Percentiles rank a stretch among this genome's conserved stretches.
phyloP scores from a whole-genome alignment of 2,113 vertebrate species.

The Pelusios castaneus region DNA sequence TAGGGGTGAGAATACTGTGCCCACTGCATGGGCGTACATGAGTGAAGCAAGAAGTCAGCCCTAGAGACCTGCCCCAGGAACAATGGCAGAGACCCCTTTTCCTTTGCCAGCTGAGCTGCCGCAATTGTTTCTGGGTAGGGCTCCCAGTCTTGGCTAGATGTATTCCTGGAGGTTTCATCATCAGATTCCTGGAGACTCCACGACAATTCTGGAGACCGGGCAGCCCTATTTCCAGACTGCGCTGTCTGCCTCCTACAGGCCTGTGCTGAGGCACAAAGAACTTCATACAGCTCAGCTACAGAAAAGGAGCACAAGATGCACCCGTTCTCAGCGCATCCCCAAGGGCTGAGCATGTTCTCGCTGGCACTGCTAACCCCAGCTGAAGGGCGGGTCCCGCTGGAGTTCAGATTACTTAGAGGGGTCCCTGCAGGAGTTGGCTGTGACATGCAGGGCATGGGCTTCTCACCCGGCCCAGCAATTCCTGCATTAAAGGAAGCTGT shows the following conservation, averaged over 20 bases:
- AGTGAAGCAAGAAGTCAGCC: background rate
- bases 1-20: background rate
- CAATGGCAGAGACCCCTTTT: background rate
- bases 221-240: background rate
- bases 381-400: background rate
- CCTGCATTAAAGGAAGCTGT: background rate
- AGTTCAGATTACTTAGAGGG: background rate
- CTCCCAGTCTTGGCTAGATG: background rate
- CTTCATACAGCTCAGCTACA: background rate
- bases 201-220: background rate
- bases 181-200: too few species aligned
- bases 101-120: background rate
- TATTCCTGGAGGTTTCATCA: background rate
- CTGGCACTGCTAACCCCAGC: too few species aligned
- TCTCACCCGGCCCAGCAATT: background rate
- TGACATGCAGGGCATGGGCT: background rate
- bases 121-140: background rate
- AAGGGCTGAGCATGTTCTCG: background rate
- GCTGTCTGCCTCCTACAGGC: background rate
- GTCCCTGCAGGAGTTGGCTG: background rate
- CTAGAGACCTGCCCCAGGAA: background rate
- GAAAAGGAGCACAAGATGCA: background rate
- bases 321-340: background rate
- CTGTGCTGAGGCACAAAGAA: background rate
- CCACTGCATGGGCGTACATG: accelerated